Evolutionary conservation across 2,797 vertebrate species (phyloP), one percentile per base, ranked within the genome.

Genomic region (Discoglossus pictus): DNA sequence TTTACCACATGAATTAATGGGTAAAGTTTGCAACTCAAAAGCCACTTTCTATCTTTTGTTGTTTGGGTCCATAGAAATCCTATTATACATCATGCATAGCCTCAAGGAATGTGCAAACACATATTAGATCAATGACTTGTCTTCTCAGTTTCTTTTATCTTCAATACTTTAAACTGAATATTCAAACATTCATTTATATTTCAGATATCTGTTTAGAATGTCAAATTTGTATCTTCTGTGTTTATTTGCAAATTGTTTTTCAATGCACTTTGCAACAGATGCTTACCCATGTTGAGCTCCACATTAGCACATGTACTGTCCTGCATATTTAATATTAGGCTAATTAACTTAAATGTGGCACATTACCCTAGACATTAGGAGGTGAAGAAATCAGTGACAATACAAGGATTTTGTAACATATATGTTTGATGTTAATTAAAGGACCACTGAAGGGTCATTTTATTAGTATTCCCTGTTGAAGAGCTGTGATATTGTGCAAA

Each of bases 11-110:
- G 74, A 85, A 81, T 86, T 85, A 82, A 86, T 79, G 75, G 85
- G 83, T 75, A 76, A 85, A 85, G 83, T 88, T 90, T 90, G 86
- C 88, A 93, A 91, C 75, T 94, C 88, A 92, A 92, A 89, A 81
- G 80, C 74, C 72, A 82, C 77, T 84, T 86, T 82, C 76, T 80
- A 83, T 83, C 84, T 89, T 89, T 89, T 89, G 86, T 89, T 87
- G 79, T 79, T 83, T 80, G 79, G 79, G 67, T 74, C 76, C 72
- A 71, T 76, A 84, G 83, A 88, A 85, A 79, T 83, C 84, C 82
- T 82, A 85, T 87, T 89, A 85, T 82, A 84, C 75, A 82, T 85
- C 83, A 75, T 79, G 74, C 77, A 78, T 78, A 76, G 80, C 80
- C 86, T 69, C 74, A 76, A 87, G 86, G 85, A 87, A 87, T 84